Base-by-base conservation (phyloP, 2,888 invertebrate species). In the Apodemia mormo region DNA sequence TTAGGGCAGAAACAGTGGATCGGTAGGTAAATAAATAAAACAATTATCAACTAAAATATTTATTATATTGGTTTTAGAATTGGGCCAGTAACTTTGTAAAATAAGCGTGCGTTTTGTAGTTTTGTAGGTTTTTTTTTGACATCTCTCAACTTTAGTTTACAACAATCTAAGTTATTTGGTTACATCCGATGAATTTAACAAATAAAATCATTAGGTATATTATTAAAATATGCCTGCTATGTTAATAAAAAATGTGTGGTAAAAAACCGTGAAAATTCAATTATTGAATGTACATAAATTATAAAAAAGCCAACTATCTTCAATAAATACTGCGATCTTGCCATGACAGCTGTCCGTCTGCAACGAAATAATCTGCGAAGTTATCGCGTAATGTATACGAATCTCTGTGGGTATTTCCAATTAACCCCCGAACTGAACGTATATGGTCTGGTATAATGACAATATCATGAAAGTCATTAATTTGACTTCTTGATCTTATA, bases 201-300 rank as follows among this genome's bases (percentile, higher is more conserved):
- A 73, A 73, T 73, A 73, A 73, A 74, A 74, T 74, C 74, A 74
- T 73, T 74, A 74, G 75, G 75, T 75, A 74, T 74, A 75, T 74
- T 75, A 72, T 75, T 72, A 75, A 75, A 75, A 75, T 75, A 75
- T 74, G 73, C 74, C 74, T 74, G 74, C 74, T 74, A 74, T 74
- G 74, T 74, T 74, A 74, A 73, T 75, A 75, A 75, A 75, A 75
- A 75, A 75, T 74, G 74, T 73, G 73, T 73, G 74, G 74, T n/a
- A 43, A 56, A 22, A 56, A 56, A 56, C 56, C 56, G 56, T 56
- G n/a, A n/a, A n/a, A n/a, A n/a, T n/a, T n/a, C n/a, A n/a, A n/a
- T n/a, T n/a, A n/a, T n/a, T n/a, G n/a, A n/a, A n/a, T n/a, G n/a
- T n/a, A n/a, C n/a, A n/a, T n/a, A n/a, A n/a, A n/a, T n/a, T n/a